Evolutionary conservation across 2,888 invertebrate genomes (phyloP).

Genomic region (Lepidocyrtinus sp.): DNA sequence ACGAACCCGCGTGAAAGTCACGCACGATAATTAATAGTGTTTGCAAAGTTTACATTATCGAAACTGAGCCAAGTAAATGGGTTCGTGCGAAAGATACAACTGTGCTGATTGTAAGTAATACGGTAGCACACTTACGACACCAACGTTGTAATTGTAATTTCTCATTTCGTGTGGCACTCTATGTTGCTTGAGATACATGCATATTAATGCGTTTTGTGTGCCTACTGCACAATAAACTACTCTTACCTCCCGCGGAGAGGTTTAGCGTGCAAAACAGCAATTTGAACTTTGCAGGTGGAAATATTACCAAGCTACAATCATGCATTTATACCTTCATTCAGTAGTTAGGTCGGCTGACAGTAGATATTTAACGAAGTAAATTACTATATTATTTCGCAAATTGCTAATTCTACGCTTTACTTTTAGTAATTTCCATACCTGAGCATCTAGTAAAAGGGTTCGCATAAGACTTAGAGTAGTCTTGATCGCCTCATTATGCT

Average conservation of each 20-base stretch:
- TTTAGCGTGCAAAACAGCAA: constrained; percentile 30
- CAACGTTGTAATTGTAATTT: too few relatives aligned
- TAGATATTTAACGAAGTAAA: not conserved
- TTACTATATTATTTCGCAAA: not conserved
- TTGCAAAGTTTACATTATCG: not conserved
- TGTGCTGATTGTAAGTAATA: too few relatives aligned
- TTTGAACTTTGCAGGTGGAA: not conserved
- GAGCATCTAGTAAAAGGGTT: constrained; percentile 88
- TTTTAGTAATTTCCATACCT: constrained; percentile 75
- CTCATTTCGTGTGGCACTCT: not conserved
- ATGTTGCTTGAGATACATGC: too few relatives aligned
- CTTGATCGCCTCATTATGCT: constrained; percentile 65
- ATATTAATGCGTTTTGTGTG: too few relatives aligned
- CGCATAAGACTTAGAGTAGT: constrained; percentile 78
- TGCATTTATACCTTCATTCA: not conserved
- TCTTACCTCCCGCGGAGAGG: not conserved
- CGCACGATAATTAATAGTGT: not conserved
- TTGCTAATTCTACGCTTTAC: not conserved
- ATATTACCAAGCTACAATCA: not conserved
- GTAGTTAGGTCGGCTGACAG: too few relatives aligned
- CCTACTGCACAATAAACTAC: not conserved
- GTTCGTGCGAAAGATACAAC: not conserved
- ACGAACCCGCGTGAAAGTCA: not conserved
- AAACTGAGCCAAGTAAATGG: not conserved
- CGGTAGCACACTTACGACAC: too few relatives aligned